Base-by-base conservation (phyloP, 2,113 vertebrate species). In the Heliornis fulica region DNA sequence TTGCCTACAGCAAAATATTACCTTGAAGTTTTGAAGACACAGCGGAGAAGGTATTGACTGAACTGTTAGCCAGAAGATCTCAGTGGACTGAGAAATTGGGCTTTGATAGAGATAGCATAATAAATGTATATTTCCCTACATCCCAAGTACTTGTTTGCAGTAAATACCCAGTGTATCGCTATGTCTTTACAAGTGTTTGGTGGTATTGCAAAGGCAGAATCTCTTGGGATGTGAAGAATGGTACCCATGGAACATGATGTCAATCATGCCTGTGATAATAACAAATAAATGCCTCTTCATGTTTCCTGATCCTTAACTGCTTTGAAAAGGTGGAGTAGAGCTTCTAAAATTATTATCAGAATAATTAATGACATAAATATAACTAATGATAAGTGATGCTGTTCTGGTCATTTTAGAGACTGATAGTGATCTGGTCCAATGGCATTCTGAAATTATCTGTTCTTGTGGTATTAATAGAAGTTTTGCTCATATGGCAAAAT, bases 1-100 rank as follows among this genome's bases (percentile, higher is more conserved):
- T 66, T 91, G 20, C 56, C 40, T 82, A 38, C 18, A 82, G 84
- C 69, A 84, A 89, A 71, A 81, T 57, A 56, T 15, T 89, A 19
- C 46, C 48, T 71, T 57, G 43, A 94, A 82, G 53, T 61, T 69
- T 43, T 93, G 56, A 90, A 75, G n/a, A 60, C 36, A 8, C 9
- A 76, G 6, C 9, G 48, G 36, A 79, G 45, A 68, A 86, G 41
- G 26, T 77, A 86, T 7, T 89, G 89, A 57, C 29, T 8, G 15
- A 82, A 22, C 7, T 41, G 11, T 38, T 50, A 82, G 38, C 11
- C 17, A 13, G 38, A 78, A 84, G 16, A 29, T 60, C 72, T 78
- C 90, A 36, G 23, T 51, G 19, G 26, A 46, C 48, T n/a, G 8
- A 38, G 48, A 21, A 2, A 3, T 6, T 76, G 26, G 19, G 23